These are phyloP conservation scores for Esperia sulphurella DNA, from an alignment of 2,888 invertebrate genomes.

Conservation along the genomic window DNA sequence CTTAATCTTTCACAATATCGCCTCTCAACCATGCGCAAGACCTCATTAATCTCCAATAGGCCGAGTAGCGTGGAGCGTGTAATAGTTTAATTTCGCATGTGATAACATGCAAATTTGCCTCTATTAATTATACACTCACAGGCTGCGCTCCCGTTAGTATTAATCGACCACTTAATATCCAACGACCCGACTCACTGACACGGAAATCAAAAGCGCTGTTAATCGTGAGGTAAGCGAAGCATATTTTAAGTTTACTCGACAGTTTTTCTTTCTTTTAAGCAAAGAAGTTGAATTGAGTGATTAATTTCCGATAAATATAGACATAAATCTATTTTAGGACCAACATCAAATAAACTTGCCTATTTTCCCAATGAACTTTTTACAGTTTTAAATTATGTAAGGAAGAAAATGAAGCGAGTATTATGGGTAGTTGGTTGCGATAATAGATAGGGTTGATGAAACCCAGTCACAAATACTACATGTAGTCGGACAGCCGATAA, in stretches of 20 bases:
- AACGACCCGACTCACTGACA: background rate
- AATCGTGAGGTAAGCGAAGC: background rate
- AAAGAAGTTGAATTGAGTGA: too few relatives aligned
- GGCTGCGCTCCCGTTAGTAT: constrained; percentile 26
- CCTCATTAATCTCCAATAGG: constrained; percentile 21
- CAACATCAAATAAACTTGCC: too few relatives aligned
- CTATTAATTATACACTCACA: constrained; percentile 49
- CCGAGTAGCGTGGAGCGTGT: constrained; percentile 3
- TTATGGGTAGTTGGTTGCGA: too few relatives aligned
- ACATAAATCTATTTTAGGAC: too few relatives aligned
- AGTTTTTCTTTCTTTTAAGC: background rate
- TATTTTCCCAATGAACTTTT: too few relatives aligned
- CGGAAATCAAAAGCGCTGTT: background rate
- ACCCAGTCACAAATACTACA: too few relatives aligned
- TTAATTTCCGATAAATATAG: too few relatives aligned
- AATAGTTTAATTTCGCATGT: constrained; percentile 52
- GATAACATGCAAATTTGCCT: constrained; percentile 57
- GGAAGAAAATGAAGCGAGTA: too few relatives aligned
- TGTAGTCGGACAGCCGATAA: too few relatives aligned
- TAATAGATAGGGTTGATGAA: too few relatives aligned
- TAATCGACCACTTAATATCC: constrained; percentile 14
- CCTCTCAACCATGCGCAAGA: background rate
- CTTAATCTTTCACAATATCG: too few relatives aligned
- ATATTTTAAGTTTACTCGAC: background rate
- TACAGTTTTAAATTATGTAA: too few relatives aligned